Conservation (phyloP, 1,140 invertebrate genomes). For the Neotoxoptera formosana region DNA sequence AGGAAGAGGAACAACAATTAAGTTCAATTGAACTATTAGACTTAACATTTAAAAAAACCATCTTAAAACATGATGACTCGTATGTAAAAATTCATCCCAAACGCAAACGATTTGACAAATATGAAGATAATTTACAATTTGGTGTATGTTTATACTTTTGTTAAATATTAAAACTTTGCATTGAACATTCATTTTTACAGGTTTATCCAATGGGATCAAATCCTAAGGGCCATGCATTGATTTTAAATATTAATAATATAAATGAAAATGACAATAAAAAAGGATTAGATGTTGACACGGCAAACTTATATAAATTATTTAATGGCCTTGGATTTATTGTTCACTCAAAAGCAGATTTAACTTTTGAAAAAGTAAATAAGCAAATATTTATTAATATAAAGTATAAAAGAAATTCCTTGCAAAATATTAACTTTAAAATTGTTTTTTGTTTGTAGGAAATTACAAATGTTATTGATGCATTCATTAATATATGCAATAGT, state of each 20-base stretch:
- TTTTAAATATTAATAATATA: constrained; percentile 57
- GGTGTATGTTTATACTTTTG: constrained; percentile 10
- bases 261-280: background rate
- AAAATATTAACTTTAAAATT: background rate
- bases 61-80: background rate
- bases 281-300: constrained; percentile 48
- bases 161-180: background rate
- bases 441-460: constrained; percentile 38
- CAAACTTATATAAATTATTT: constrained; percentile 48
- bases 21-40: no score
- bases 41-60: no score
- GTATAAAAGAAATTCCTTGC: background rate
- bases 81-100: constrained; percentile 52
- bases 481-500: background rate
- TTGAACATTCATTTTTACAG: constrained; percentile 28
- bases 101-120: constrained; percentile 18
- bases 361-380: background rate
- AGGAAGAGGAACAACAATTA: no score
- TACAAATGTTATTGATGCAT: background rate
- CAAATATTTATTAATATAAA: background rate
- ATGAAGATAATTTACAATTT: background rate
- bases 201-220: constrained; percentile 57
- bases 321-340: constrained; percentile 49
- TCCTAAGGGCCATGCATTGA: constrained; percentile 56
- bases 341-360: background rate